phyloP scores from a whole-genome alignment of 1,140 invertebrate genomes.

The Harlomillsia oculata region DNA sequence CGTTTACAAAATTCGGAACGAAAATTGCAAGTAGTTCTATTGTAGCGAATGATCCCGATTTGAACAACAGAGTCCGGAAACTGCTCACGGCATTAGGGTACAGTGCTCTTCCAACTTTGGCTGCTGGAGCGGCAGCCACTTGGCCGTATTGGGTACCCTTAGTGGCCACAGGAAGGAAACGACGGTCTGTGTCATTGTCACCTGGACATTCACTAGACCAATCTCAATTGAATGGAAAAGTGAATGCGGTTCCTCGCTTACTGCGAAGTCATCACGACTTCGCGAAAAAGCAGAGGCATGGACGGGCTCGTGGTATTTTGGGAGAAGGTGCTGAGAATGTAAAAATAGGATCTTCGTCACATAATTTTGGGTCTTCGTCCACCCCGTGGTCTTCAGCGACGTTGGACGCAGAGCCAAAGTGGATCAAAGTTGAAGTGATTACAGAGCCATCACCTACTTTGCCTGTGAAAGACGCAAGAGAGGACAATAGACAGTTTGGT shows the following conservation, averaged over 20 bases:
- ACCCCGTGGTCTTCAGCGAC: too few species aligned
- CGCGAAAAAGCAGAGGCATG: background rate
- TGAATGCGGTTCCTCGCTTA: too few species aligned
- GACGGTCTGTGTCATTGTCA: background rate
- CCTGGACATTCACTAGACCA: background rate
- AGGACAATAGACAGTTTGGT: constrained; percentile 25
- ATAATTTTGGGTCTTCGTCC: too few species aligned
- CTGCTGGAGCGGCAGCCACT: constrained; percentile 33
- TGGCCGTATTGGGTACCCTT: constrained; percentile 35
- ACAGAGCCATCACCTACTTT: constrained; percentile 35
- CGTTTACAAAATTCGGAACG: constrained; percentile 20
- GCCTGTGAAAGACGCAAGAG: constrained; percentile 4
- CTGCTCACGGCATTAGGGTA: constrained; percentile 32
- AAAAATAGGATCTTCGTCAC: background rate
- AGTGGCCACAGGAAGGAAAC: constrained; percentile 15
- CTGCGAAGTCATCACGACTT: too few species aligned
- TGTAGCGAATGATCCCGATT: background rate
- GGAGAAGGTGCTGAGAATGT: background rate
- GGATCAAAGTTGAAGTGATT: constrained; percentile 36
- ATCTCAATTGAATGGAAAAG: too few species aligned
- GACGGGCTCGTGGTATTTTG: too few species aligned
- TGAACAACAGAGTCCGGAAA: constrained; percentile 18
- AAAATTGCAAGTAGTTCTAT: constrained; percentile 8
- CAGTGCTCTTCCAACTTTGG: constrained; percentile 33
- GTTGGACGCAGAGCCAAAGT: constrained; percentile 31